Evolutionary conservation across 2,888 invertebrate genomes (phyloP).

Genomic region (Synergus itoensis): DNA sequence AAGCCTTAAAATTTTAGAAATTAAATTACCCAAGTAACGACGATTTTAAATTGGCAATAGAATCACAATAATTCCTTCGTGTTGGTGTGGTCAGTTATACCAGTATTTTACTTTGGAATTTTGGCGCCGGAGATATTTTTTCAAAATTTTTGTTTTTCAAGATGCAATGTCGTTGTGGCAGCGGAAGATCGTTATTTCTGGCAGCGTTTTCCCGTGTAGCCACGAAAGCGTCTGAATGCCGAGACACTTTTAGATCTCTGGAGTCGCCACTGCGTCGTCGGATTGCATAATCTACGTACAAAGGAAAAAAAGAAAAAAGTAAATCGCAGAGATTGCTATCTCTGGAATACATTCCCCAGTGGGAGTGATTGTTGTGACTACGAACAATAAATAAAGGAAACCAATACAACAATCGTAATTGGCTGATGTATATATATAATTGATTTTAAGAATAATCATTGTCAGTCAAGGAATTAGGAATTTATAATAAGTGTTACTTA

Average conservation of each 20-base stretch:
- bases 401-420: not conserved
- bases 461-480: not conserved
- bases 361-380: not conserved
- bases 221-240: slow-evolving; percentile 35
- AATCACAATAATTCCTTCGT: not conserved
- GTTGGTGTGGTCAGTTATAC: not conserved
- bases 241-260: slow-evolving; percentile 30
- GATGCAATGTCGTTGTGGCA: slow-evolving; percentile 31
- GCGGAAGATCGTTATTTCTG: slow-evolving; percentile 33
- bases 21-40: too few species aligned
- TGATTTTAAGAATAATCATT: not conserved
- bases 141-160: slow-evolving; percentile 6
- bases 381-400: not conserved
- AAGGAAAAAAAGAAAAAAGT: slow-evolving; percentile 5
- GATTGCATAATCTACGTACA: slow-evolving; percentile 30
- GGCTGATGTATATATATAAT: not conserved
- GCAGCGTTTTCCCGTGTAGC: slow-evolving; percentile 11
- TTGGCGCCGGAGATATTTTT: slow-evolving; percentile 26
- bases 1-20: too few species aligned
- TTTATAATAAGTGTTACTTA: not conserved
- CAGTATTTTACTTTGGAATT: slow-evolving; percentile 6
- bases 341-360: not conserved
- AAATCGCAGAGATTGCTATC: slow-evolving; percentile 2
- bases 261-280: slow-evolving; percentile 24
- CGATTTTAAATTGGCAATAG: too few species aligned